These are phyloP conservation scores for Catharus minimus DNA, from an alignment of 2,113 vertebrate species.

Conservation along the genomic window DNA sequence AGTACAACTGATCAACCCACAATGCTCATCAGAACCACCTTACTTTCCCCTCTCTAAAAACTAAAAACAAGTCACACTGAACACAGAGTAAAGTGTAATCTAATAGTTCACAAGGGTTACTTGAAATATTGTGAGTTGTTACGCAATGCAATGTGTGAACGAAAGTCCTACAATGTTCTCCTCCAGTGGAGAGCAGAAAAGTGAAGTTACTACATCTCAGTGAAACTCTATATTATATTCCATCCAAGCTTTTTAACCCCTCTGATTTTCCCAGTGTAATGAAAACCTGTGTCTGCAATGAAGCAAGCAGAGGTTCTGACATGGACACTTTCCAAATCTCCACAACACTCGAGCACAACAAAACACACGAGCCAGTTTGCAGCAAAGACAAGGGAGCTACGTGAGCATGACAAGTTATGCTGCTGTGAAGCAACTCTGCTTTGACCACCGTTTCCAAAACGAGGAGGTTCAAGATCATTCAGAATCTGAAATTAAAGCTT, in stretches of 20 bases:
- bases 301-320: not conserved
- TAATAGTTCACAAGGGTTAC: not conserved
- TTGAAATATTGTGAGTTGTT: not conserved
- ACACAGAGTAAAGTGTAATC: not conserved
- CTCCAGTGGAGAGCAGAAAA: not conserved
- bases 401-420: rapidly evolving
- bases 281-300: not conserved
- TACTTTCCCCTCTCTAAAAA: not conserved
- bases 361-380: not conserved
- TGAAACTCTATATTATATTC: not conserved
- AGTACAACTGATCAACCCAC: not conserved
- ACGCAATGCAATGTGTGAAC: not conserved
- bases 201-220: not conserved
- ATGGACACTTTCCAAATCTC: not conserved
- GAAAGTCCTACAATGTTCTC: not conserved
- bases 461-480: not conserved
- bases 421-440: not conserved
- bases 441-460: not conserved
- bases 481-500: not conserved
- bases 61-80: not conserved
- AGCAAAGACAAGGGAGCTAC: not conserved
- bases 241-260: not conserved
- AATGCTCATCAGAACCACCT: rapidly evolving
- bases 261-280: not conserved
- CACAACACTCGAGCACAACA: not conserved